These are phyloP conservation scores for Haliclona indistincta DNA, from an alignment of 37 sponge, comb jelly and placozoan species.

Conservation along the genomic window DNA sequence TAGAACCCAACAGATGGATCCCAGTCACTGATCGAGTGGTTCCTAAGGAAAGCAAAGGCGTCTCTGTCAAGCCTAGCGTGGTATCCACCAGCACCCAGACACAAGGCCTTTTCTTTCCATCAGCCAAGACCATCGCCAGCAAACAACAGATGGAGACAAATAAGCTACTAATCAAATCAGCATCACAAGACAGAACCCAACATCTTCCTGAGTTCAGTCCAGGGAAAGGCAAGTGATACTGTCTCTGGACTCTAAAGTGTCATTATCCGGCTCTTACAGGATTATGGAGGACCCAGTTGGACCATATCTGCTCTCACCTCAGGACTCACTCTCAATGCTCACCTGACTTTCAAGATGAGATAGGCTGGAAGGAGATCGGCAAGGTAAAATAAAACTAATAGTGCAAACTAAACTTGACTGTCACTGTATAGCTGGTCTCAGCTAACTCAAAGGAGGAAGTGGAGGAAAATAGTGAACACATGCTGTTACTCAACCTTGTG, in stretches of 20 bases:
- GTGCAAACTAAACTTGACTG: conserved; percentile 10
- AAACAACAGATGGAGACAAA: conserved; percentile 8
- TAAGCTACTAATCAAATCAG: conserved; percentile 17
- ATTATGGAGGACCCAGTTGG: conserved; percentile 82
- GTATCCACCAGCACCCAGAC: conserved; percentile 59
- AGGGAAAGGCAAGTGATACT: conserved; percentile 55
- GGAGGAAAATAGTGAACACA: too few species aligned
- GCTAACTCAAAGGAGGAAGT: too few species aligned
- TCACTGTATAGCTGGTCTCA: too few species aligned
- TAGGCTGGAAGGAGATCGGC: conserved; percentile 68
- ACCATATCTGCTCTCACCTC: conserved; percentile 72
- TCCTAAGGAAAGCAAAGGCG: background rate
- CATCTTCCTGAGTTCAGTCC: conserved; percentile 58
- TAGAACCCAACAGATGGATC: conserved; percentile 58
- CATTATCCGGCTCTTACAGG: conserved; percentile 28
- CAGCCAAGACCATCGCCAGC: conserved; percentile 43
- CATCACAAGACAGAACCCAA: conserved; percentile 21
- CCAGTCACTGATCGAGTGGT: conserved; percentile 47
- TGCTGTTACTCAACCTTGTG: too few species aligned
- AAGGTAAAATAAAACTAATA: conserved; percentile 30
- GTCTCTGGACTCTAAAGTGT: background rate
- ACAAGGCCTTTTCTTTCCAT: conserved; percentile 78
- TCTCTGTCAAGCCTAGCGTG: conserved; percentile 25
- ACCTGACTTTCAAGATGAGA: conserved; percentile 47
- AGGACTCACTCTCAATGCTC: conserved; percentile 46